Evolutionary conservation across 2,888 invertebrate genomes (phyloP), one percentile per base, ranked within the genome.

Genomic region (Caenorhabditis sp.): DNA sequence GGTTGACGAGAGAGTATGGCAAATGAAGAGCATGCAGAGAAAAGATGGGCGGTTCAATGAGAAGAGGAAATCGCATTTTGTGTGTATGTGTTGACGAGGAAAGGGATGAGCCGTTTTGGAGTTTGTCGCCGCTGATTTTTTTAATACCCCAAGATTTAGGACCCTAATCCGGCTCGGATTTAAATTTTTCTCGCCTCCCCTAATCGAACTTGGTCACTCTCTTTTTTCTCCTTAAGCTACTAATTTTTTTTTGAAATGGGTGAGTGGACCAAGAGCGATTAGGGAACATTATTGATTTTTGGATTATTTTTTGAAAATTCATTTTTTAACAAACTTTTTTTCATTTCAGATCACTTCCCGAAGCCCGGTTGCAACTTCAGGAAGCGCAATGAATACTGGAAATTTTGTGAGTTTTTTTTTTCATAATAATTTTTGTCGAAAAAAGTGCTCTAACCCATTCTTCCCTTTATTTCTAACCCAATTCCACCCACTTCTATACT

Each of bases 121-220:
- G 43, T 43, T 43, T 17, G 43, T 43, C 43, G 5, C 43, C 14
- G 73, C 31, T 31, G 31, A 4, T 31, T 73, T 61, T 68, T 68
- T 57, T 73, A 68, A 73, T 68, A 68, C 68, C 73, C 73, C 68
- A 73, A 73, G 73, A 68, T 73, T 73, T 73, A 73, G 43, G 43
- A 43, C 43, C 43, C 17, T 43, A 43, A 43, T 43, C 43, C 43
- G 43, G 63, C 62, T 62, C 58, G 63, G 63, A 62, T 67, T 66
- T 59, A 54, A 66, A 60, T 59, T 60, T 59, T 43, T 43, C 17
- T 7, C 17, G 14, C 14, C 17, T 23, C 26, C 20, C 2, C 27
- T 21, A 14, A 43, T 10, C 14, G 17, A 36, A 36, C 5, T 8
- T 5, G 36, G 36, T 5, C 43, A 10, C 17, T 12, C 43, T 43